Evolutionary conservation across 2,888 invertebrate species (phyloP).

Genomic region (Galeruca laticollis): DNA sequence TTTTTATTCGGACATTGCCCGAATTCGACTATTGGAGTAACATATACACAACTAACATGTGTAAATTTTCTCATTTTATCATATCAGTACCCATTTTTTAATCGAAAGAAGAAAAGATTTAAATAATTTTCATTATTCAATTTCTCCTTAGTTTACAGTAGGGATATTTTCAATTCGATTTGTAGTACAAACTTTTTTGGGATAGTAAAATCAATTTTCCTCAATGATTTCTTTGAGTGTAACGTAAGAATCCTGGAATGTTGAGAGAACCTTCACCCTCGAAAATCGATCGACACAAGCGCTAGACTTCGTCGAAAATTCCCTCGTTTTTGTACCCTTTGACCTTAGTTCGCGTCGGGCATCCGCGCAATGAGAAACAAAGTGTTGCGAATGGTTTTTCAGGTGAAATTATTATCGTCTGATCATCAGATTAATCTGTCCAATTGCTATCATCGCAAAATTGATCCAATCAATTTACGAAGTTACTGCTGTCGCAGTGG

Average conservation of each 20-base stretch:
- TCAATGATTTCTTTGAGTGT: background rate
- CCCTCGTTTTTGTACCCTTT: background rate
- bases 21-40: too few relatives aligned
- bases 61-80: too few relatives aligned
- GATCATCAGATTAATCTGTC: conserved; percentile 23
- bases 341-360: conserved; percentile 39
- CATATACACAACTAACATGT: too few relatives aligned
- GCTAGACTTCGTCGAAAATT: conserved; percentile 8
- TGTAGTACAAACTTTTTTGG: too few relatives aligned
- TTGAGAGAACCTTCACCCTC: conserved; percentile 5
- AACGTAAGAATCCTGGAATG: background rate
- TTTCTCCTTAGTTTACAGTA: too few relatives aligned
- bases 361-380: conserved; percentile 46
- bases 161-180: too few relatives aligned
- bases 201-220: background rate
- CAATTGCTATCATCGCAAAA: conserved; percentile 17
- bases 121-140: too few relatives aligned
- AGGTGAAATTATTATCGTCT: conserved; percentile 33
- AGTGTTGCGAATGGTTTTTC: conserved; percentile 27
- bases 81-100: too few relatives aligned
- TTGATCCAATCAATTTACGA: background rate
- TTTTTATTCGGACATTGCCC: too few relatives aligned
- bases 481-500: conserved; percentile 17
- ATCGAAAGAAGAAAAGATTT: too few relatives aligned
- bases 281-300: conserved; percentile 22